Base-by-base conservation (phyloP, 2,113 vertebrate species). In the Zosterops lateralis region DNA sequence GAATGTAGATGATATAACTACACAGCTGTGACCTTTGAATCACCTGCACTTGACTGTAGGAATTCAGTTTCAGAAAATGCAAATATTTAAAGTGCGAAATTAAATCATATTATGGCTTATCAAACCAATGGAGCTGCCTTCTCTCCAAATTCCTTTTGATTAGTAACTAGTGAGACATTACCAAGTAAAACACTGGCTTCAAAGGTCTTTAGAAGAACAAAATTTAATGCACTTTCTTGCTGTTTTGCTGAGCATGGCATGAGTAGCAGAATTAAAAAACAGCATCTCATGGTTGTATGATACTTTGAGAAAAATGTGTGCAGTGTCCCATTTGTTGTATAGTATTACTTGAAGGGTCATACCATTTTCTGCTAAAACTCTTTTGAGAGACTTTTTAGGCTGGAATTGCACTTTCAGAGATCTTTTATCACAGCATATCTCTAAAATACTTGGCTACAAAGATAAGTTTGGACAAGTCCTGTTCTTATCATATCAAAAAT, bases 51-150 rank as follows among this genome's bases (percentile, higher is more conserved):
- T 87, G 34, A 76, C 62, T 54, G 21, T 3, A 87, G 77, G 92
- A 95, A 89, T 95, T 87, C 66, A 79, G 42, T 91, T 93, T 91
- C 77, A 82, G 60, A 73, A 91, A 92, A 87, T 56, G 54, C 58
- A 96, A 92, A 92, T 93, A 96, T 94, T 95, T 78, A 22, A 93
- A 93, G 77, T 89, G 71, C 1, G 3, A 68, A 93, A 91, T 76
- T 82, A 87, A 89, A 75, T 82, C 31, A 10, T 78, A 54, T 73
- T 80, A 10, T 11, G 77, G 34, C 54, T 81, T 95, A 72, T 93
- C 81, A 79, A 72, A 72, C 61, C 47, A 51, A 32, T 40, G 5
- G 77, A 78, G 50, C 58, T 91, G n/a, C 84, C 70, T 87, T 91
- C 53, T 92, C 42, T 89, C 56, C 26, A 60, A 18, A 82, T 92